Percentiles rank a stretch among this genome's conserved stretches.
Evolutionary conservation across 2,113 vertebrate genomes (phyloP).

Genomic region (Dasyprocta punctata): DNA sequence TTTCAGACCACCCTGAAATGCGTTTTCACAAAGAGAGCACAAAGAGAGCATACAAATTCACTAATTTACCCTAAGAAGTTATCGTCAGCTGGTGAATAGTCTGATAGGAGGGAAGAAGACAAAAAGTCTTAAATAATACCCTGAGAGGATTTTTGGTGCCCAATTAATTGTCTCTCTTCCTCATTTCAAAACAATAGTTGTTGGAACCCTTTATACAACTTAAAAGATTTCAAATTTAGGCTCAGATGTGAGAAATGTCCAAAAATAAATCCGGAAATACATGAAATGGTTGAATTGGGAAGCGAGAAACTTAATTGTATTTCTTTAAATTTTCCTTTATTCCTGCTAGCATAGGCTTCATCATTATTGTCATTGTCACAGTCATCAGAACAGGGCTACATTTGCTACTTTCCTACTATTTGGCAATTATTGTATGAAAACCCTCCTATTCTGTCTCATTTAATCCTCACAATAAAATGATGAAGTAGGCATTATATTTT

Average conservation of each 20-base stretch:
- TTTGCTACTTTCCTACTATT: neutral
- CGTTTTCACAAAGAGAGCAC: neutral
- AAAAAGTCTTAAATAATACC: neutral
- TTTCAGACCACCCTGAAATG: neutral
- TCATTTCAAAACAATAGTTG: neutral
- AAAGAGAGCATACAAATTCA: neutral
- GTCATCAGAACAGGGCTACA: neutral
- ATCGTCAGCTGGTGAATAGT: neutral
- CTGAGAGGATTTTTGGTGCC: slow-evolving; percentile 15
- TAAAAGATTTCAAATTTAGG: slow-evolving; percentile 22
- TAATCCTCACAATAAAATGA: neutral
- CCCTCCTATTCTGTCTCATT: neutral
- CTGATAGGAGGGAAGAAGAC: neutral
- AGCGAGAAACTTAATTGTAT: neutral
- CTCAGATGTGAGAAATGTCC: neutral
- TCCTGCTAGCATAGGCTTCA: neutral
- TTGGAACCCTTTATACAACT: neutral
- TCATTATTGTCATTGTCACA: neutral
- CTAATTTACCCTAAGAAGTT: neutral
- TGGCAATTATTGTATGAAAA: neutral
- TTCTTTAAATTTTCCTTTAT: slow-evolving; percentile 1
- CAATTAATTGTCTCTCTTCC: neutral
- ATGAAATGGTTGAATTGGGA: neutral
- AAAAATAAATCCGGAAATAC: slow-evolving; percentile 21
- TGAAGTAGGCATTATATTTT: neutral